Conservation (phyloP, 1,140 invertebrate species). For the Metaphire vulgaris region DNA sequence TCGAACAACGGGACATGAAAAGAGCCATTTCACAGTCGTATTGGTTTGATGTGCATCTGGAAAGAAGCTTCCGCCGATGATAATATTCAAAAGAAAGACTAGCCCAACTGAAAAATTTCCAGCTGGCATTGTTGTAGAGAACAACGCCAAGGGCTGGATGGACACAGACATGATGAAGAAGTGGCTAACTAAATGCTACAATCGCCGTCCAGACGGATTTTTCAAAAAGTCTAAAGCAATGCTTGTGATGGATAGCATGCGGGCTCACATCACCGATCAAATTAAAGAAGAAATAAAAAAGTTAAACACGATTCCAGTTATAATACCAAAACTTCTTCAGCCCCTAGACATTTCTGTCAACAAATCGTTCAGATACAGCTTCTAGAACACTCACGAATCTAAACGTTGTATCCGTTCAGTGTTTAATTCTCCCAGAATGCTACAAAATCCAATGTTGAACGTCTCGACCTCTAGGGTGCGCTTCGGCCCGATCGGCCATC, state of each 20-base stretch:
- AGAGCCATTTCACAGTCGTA: conserved; percentile 29
- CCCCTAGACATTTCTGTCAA: neutral
- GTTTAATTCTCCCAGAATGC: too few species aligned
- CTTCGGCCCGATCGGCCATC: too few species aligned
- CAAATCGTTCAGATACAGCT: neutral
- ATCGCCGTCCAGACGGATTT: neutral
- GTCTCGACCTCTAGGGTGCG: too few species aligned
- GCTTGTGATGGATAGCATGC: conserved; percentile 1
- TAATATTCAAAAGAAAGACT: conserved; percentile 32
- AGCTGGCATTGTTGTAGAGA: neutral
- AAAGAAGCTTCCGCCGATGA: conserved; percentile 25
- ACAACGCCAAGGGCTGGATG: conserved; percentile 20
- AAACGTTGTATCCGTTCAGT: too few species aligned
- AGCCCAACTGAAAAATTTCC: conserved; percentile 23
- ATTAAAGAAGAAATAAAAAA: conserved; percentile 2
- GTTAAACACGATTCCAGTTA: neutral
- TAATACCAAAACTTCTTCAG: neutral
- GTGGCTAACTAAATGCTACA: conserved; percentile 10
- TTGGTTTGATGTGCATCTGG: conserved; percentile 28
- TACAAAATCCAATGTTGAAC: too few species aligned
- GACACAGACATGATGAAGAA: conserved; percentile 1
- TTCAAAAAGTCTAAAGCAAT: neutral
- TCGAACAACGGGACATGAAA: conserved; percentile 32
- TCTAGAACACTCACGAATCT: too few species aligned
- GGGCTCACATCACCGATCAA: neutral